Evolutionary conservation across 2,113 vertebrate species (phyloP), one percentile per base, ranked within the genome.

Genomic region (Notothenia coriiceps): DNA sequence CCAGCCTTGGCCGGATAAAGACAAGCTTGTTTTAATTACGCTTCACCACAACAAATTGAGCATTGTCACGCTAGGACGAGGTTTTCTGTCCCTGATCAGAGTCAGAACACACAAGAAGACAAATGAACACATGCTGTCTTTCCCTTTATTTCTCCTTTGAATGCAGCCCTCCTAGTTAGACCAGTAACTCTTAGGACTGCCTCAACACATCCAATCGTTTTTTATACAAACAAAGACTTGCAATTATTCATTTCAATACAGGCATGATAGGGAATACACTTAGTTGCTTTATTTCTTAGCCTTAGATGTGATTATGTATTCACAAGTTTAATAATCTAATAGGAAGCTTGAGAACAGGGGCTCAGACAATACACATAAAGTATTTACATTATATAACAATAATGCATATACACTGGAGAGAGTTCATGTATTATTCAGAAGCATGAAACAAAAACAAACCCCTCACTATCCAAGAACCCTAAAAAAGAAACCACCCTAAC

Each of bases 21-120:
- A 81, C 44, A 81, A 64, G 67, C 82, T 72, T 83, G 78, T 76
- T 91, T 90, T 87, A 81, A 88, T 90, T 88, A 85, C 63, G 20
- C 82, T 51, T 71, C 76, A 70, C 73, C 69, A 75, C 68, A 80
- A 76, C 70, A 88, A 85, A 84, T 44, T 49, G 70, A 65, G 59
- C 6, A 60, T 59, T 86, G 18, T 87, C 84, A 75, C 49, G 71
- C 67, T n/a, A 66, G 49, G 35, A 4, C 55, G 67, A 66, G 75
- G 65, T 54, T 57, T 79, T 71, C 52, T 65, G 75, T 51, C 61
- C 74, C 72, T 60, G 76, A 91, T 90, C 70, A 88, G 90, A 82
- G 83, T 80, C 57, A 29, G 64, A 54, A 77, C 44, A 56, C 17
- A 50, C 56, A 65, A 63, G 20, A 3, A 82, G 46, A 84, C 67